Evolutionary conservation across 2,888 invertebrate species (phyloP), one percentile per base, ranked within the genome.

Genomic region (Liposcelis brunnea): DNA sequence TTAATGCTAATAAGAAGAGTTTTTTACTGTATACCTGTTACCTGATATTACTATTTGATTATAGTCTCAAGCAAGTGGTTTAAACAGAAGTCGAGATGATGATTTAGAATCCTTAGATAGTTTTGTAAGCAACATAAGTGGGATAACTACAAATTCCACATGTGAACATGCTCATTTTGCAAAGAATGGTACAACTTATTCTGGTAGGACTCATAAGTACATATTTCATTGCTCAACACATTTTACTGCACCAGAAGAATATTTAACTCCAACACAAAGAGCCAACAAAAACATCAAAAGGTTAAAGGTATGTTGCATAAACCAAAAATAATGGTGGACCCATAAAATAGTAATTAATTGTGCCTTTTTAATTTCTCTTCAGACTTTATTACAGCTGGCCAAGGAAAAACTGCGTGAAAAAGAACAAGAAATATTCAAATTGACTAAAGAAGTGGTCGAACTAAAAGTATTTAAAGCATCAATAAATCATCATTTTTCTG

Each of bases 211-310:
- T 49, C 76, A 75, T 68, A 78, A 82, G 54, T 87, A 83, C 61
- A 83, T 87, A 49, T 75, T 86, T 42, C 87, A 87, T 61, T 87
- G 87, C 60, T 82, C 83, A 45, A 77, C 81, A 52, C 79, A 82
- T 60, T 75, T 78, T 4, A 79, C 78, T 1, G 74, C 77, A 42
- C 77, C 80, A 42, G 80, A 84, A 49, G 83, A 86, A 56, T 89
- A 89, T 61, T 69, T 87, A 47, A 89, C 89, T 44, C 89, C 89
- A 11, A 89, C 87, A 1, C 89, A 89, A 60, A 68, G 87, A 49
- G 85, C 85, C 8, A 80, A 84, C 56, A 71, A 77, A 53, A 84
- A 86, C 61, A 77, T 89, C 32, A 71, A 80, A 49, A 74, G 80
- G 47, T 72, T 87, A 38, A 66, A 67, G 60, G 67, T 66, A 51